Conservation (phyloP, 2,113 vertebrate genomes). For the Naja naja region DNA sequence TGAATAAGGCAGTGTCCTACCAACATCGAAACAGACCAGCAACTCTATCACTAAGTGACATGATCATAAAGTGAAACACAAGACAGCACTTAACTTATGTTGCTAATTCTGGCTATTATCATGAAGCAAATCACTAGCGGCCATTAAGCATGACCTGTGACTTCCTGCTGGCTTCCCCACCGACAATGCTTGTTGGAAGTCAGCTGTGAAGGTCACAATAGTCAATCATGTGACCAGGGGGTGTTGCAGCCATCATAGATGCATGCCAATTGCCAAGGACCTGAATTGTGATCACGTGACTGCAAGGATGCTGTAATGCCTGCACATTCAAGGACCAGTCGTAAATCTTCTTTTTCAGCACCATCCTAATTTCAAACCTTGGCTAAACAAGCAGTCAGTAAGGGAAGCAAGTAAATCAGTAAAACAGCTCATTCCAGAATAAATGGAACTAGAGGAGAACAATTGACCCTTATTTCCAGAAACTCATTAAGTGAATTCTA, state of each 20-base stretch:
- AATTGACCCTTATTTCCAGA: not conserved
- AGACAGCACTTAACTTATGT: not conserved
- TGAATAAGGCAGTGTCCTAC: not conserved
- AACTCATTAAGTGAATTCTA: not conserved
- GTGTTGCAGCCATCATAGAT: not conserved
- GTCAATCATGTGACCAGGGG: not conserved
- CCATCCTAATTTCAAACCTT: not conserved
- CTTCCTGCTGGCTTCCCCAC: not conserved
- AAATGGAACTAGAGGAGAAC: not conserved
- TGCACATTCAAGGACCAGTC: not conserved
- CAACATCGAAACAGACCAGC: not conserved
- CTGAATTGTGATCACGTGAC: not conserved
- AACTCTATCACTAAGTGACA: not conserved
- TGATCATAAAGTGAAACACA: not conserved
- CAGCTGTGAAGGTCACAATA: not conserved
- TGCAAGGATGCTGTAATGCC: not conserved
- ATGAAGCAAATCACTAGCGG: not conserved
- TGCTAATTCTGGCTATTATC: not conserved
- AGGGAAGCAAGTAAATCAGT: not conserved
- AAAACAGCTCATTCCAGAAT: not conserved
- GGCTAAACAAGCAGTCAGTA: not conserved
- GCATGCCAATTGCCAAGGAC: not conserved
- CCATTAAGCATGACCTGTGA: not conserved
- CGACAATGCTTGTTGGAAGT: not conserved
- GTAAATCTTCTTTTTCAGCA: not conserved